Evolutionary conservation across 1,140 invertebrate genomes (phyloP), one percentile per base, ranked within the genome.

Genomic region (Laupala kohalensis): DNA sequence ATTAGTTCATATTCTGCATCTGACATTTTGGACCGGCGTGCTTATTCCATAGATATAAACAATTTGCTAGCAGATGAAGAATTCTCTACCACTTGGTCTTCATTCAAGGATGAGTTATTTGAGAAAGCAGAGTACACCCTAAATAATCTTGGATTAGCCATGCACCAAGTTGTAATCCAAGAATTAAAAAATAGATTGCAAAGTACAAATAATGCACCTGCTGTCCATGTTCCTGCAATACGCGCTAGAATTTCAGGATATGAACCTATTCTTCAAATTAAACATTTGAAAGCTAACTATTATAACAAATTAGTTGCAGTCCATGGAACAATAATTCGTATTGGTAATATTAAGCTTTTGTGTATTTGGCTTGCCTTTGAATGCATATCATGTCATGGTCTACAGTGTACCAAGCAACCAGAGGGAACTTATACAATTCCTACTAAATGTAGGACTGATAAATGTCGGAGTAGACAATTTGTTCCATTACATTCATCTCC

Each of bases 241-340:
- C 79, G 83, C 79, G 86, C 89, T 4, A 84, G 90, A 80, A 81
- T 94, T 75, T 78, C 87, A 27, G 92, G 93, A 81, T 88, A 87
- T 81, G 83, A 87, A 74, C 87, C 88, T 64, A 76, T 89, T 9
- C 81, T 88, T 67, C 85, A 86, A 64, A 80, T 94, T 25, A 89
- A 88, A 80, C 85, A 89, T 79, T 80, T 95, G 29, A 93, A 92
- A 84, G 86, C 91, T 6, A 89, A 88, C 78, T 88, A 85, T 78
- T 92, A 89, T 85, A 91, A 91, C 91, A 94, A 94, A 83, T 85
- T 95, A 75, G 85, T 96, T 2, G 88, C 89, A 24, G 85, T 96
- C 3, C 88, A 89, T 78, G 95, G 95, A 0, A 94, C 92, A 72
- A 91, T 97, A 0, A 92, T 94, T 69, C 84, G 93, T 78, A 90